A percentile compares a stretch with the other conserved stretches of the same genome.
Conservation (phyloP, 2,113 vertebrate species). For the Rostratula benghalensis region DNA sequence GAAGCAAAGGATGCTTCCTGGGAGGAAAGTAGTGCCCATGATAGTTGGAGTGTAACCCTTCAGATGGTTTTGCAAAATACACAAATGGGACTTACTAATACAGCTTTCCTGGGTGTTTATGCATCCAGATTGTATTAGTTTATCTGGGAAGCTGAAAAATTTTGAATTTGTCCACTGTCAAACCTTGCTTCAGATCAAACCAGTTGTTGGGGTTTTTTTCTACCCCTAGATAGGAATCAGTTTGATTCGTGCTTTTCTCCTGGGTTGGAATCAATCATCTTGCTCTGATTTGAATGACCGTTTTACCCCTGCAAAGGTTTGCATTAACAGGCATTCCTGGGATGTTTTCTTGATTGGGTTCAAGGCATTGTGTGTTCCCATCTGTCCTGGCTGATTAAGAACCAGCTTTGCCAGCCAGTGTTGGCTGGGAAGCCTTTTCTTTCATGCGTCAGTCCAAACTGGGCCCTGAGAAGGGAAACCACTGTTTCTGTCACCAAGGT, state of each 20-base stretch:
- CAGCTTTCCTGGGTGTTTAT: not conserved
- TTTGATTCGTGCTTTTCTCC: conserved; percentile 32
- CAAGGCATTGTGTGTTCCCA: conserved; percentile 55
- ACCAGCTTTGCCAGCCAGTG: conserved; percentile 46
- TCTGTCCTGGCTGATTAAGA: conserved; percentile 57
- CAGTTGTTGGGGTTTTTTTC: rapidly evolving
- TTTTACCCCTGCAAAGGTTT: conserved; percentile 50
- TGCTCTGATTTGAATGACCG: conserved; percentile 43
- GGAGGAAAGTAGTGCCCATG: not conserved
- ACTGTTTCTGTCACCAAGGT: not conserved
- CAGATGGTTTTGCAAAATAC: not conserved
- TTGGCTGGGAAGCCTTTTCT: conserved; percentile 47
- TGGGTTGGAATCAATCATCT: conserved; percentile 35
- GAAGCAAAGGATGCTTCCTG: not conserved
- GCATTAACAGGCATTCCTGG: conserved; percentile 56
- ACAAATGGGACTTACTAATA: not conserved
- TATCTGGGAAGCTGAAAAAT: not conserved
- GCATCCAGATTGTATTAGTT: not conserved
- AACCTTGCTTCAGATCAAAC: not conserved
- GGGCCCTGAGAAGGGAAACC: not conserved
- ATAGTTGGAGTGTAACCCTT: not conserved
- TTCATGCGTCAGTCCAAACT: not conserved
- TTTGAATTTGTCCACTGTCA: not conserved
- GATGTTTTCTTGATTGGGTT: conserved; percentile 66
- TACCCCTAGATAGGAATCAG: not conserved